Evolutionary conservation across 23 tunicate genomes (phyloP).

Genomic region (Botrylloides violaceus): DNA sequence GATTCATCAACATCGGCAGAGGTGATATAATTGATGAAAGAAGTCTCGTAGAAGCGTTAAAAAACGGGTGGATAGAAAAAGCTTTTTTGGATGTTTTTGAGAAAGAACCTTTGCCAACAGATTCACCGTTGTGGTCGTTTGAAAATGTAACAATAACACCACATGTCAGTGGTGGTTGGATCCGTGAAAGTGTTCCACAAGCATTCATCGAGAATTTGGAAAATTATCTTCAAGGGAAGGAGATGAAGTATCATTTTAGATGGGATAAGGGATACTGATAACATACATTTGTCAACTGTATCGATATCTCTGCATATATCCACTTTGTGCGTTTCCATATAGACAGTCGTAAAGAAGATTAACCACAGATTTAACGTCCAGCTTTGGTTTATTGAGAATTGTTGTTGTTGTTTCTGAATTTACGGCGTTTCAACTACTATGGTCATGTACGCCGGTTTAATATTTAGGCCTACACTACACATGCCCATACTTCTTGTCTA

Average conservation of each 20-base stretch:
- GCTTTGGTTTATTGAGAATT: no score
- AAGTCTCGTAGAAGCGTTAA: conserved; percentile 20
- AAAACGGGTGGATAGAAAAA: conserved; percentile 18
- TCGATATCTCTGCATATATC: no score
- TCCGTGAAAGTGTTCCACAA: background rate
- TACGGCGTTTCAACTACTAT: no score
- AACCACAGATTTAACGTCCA: no score
- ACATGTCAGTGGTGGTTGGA: conserved; percentile 15
- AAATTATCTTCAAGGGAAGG: conserved; percentile 6
- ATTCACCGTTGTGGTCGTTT: conserved; percentile 28
- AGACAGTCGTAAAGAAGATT: no score
- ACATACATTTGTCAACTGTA: no score
- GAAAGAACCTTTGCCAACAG: conserved; percentile 29
- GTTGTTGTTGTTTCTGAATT: no score
- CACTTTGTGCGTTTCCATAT: no score
- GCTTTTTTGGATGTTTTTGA: conserved; percentile 42
- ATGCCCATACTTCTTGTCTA: no score
- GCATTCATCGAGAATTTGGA: conserved; percentile 21
- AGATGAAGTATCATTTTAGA: conserved; percentile 11
- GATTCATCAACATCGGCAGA: conserved; percentile 43
- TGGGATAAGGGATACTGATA: conserved; percentile 15
- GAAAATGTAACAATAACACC: conserved; percentile 40
- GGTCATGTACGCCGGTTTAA: no score
- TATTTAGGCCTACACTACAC: no score
- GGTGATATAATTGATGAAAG: conserved; percentile 34